Percentiles rank a stretch among this genome's conserved stretches.
Conservation (phyloP, 2,113 vertebrate species). For the Psilopsiagon aurifrons region DNA sequence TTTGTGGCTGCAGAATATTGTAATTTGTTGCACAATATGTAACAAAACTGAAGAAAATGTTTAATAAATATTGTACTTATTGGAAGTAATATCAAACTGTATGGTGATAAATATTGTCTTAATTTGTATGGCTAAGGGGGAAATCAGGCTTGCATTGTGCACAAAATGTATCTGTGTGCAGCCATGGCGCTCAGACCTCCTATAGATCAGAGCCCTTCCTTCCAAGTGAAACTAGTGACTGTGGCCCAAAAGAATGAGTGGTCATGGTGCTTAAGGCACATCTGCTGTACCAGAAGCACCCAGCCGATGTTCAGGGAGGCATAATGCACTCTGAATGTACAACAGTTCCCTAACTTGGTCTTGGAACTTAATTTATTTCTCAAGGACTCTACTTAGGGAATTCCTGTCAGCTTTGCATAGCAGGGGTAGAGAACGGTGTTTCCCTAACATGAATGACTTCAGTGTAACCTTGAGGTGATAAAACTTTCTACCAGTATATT, state of each 20-base stretch:
- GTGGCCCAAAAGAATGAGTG: neutral
- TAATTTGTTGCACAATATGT: constrained; percentile 97
- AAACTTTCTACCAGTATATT: constrained; percentile 49
- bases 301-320: constrained; percentile 30
- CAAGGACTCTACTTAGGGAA: constrained; percentile 45
- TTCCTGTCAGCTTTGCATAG: neutral
- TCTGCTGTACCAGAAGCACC: constrained; percentile 26
- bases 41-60: constrained; percentile 92
- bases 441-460: neutral
- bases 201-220: constrained; percentile 42
- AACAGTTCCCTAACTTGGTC: constrained; percentile 44
- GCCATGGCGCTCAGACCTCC: constrained; percentile 62
- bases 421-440: constrained; percentile 38
- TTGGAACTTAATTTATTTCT: constrained; percentile 62
- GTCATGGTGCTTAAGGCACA: constrained; percentile 21
- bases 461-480: neutral
- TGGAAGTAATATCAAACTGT: constrained; percentile 91
- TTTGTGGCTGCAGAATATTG: constrained; percentile 94
- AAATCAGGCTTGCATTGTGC: constrained; percentile 74
- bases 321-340: constrained; percentile 70
- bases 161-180: constrained; percentile 73
- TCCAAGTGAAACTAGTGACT: neutral
- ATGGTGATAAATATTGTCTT: constrained; percentile 88
- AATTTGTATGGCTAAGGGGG: constrained; percentile 82
- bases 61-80: constrained; percentile 98